Conservation (phyloP, 2,888 invertebrate genomes). For the Frankliniella fusca region DNA sequence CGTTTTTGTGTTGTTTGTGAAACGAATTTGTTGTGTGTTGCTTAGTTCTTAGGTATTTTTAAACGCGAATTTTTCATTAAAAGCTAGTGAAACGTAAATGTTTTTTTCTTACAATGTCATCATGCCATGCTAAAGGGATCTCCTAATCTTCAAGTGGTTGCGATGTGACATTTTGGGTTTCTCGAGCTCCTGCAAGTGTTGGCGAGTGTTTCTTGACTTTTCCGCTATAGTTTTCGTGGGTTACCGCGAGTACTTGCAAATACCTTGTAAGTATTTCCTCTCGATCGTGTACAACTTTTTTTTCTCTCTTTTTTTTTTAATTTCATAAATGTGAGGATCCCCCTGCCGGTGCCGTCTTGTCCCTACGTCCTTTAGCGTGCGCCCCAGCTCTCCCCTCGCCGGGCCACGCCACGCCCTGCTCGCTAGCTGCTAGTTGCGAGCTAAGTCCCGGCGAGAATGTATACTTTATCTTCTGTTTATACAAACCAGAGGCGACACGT, state of each 20-base stretch:
- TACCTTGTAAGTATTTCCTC: too few relatives aligned
- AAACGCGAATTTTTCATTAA: not conserved
- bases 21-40: not conserved
- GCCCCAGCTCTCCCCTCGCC: not conserved
- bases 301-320: too few relatives aligned
- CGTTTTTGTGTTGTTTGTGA: not conserved
- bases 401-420: not conserved
- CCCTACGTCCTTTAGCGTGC: not conserved
- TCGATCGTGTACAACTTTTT: too few relatives aligned
- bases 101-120: not conserved
- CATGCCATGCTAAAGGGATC: too few relatives aligned
- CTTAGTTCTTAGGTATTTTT: not conserved
- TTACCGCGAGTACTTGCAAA: too few relatives aligned
- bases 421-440: not conserved
- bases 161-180: too few relatives aligned
- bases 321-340: too few relatives aligned
- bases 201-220: too few relatives aligned
- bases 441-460: not conserved
- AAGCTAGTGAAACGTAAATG: not conserved
- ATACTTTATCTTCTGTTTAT: not conserved
- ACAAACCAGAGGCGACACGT: constrained; percentile 6
- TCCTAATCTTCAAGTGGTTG: too few relatives aligned
- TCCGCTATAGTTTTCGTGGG: too few relatives aligned
- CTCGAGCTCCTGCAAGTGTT: too few relatives aligned
- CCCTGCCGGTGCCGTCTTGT: too few relatives aligned